A percentile compares a stretch with the other conserved stretches of the same genome.
Conservation (phyloP, 2,888 invertebrate genomes). For the Dryococelus australis region DNA sequence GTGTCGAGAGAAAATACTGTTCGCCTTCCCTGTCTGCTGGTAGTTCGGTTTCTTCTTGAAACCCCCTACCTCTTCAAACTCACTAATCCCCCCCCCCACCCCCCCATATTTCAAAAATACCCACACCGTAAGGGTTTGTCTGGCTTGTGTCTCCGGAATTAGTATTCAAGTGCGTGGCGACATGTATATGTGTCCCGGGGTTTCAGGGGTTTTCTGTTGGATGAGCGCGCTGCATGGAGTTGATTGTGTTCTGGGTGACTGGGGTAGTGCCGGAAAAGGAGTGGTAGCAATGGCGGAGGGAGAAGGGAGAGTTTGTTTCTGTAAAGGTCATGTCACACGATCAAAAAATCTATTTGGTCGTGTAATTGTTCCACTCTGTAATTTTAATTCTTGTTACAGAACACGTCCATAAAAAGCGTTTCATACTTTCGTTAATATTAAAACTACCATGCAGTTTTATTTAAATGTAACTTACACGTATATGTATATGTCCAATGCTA, state of each 20-base stretch:
- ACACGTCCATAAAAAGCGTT: no score
- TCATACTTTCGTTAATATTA: no score
- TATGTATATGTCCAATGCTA: no score
- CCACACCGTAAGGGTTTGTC: background rate
- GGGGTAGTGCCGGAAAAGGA: background rate
- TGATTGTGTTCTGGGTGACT: background rate
- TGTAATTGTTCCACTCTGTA: no score
- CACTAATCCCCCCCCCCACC: background rate
- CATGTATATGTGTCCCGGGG: background rate
- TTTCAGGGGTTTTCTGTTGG: background rate
- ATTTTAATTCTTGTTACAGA: no score
- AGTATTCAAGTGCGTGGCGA: slow-evolving; percentile 24
- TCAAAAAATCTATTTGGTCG: no score
- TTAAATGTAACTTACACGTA: no score
- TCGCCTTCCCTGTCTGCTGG: background rate
- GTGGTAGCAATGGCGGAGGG: background rate
- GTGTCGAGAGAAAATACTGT: background rate
- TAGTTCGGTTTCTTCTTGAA: background rate
- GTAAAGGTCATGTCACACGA: no score
- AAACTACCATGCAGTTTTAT: no score
- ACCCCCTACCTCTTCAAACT: background rate
- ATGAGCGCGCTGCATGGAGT: background rate
- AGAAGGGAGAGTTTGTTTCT: background rate
- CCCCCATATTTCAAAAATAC: background rate
- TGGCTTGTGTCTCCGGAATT: background rate